Percentiles rank a stretch among this genome's conserved stretches.
Conservation (phyloP, 2,113 vertebrate species). For the Crocuta crocuta region DNA sequence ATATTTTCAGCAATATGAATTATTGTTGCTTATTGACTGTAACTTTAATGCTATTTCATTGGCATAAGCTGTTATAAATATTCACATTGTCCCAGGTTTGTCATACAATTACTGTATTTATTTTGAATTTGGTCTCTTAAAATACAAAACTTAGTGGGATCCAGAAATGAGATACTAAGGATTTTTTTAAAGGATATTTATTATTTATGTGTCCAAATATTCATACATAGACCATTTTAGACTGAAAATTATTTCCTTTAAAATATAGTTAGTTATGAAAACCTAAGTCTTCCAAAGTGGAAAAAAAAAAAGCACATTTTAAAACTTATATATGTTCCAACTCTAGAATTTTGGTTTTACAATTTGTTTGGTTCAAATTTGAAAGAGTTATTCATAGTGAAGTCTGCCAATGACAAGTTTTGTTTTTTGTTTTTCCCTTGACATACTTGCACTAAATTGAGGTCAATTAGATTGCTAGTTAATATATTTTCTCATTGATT, state of each 20-base stretch:
- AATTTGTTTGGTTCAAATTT: not conserved
- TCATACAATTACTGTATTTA: not conserved
- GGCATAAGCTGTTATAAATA: not conserved
- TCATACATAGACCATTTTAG: not conserved
- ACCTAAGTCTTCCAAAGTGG: not conserved
- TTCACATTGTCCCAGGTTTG: not conserved
- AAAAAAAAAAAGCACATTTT: not conserved
- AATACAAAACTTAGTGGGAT: not conserved
- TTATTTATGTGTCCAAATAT: not conserved
- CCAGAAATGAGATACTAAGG: not conserved
- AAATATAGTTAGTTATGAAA: not conserved
- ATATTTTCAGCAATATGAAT: not conserved
- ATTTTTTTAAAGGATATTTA: not conserved
- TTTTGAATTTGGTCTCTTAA: not conserved
- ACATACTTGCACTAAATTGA: not conserved
- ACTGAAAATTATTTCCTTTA: not conserved
- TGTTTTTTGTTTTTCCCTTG: not conserved
- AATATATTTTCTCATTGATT: not conserved
- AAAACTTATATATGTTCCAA: not conserved
- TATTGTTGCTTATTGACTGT: not conserved
- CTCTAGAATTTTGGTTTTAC: not conserved
- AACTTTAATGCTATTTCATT: not conserved
- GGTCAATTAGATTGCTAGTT: constrained; percentile 21
- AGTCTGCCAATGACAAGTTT: not conserved
- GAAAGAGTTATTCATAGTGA: not conserved